A percentile compares a stretch with the other conserved stretches of the same genome.
These are phyloP conservation scores for Drosophila demipolita DNA, from an alignment of 2,888 invertebrate species.

Conservation along the genomic window DNA sequence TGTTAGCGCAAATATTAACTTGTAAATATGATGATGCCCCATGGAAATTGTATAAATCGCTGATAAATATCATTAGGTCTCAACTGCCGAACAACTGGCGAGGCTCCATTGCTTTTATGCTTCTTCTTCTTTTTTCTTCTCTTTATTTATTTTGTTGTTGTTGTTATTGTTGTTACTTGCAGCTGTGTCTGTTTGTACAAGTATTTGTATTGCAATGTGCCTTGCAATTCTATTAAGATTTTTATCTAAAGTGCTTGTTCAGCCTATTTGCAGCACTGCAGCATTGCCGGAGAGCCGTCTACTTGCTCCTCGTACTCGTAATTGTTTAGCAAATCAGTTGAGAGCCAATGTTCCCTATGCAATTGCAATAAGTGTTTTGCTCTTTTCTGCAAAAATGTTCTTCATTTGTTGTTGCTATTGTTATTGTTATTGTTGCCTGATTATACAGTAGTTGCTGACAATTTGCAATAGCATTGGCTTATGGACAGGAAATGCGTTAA, in stretches of 20 bases:
- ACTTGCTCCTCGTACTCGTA: conserved; percentile 52
- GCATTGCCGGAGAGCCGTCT: conserved; percentile 12
- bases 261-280: conserved; percentile 71
- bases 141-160: conserved; percentile 6
- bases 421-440: conserved; percentile 59
- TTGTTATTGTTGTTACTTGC: conserved; percentile 31
- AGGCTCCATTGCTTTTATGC: conserved; percentile 35
- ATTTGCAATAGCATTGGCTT: conserved; percentile 62
- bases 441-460: conserved; percentile 78
- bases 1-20: conserved; percentile 84
- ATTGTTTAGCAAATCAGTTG: conserved; percentile 80
- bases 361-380: conserved; percentile 43
- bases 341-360: conserved; percentile 42
- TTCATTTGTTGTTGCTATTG: conserved; percentile 17
- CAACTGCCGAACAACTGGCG: conserved; percentile 26
- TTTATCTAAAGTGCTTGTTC: conserved; percentile 79
- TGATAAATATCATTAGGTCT: conserved; percentile 80
- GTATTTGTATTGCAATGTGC: conserved; percentile 70
- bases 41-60: conserved; percentile 81
- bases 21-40: conserved; percentile 84
- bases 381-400: conserved; percentile 8
- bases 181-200: conserved; percentile 27
- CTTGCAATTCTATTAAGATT: conserved; percentile 83
- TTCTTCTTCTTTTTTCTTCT: not conserved
- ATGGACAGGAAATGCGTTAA: conserved; percentile 38